phyloP scores from a whole-genome alignment of 2,888 invertebrate genomes.

The Acanthacorydalis orientalis region DNA sequence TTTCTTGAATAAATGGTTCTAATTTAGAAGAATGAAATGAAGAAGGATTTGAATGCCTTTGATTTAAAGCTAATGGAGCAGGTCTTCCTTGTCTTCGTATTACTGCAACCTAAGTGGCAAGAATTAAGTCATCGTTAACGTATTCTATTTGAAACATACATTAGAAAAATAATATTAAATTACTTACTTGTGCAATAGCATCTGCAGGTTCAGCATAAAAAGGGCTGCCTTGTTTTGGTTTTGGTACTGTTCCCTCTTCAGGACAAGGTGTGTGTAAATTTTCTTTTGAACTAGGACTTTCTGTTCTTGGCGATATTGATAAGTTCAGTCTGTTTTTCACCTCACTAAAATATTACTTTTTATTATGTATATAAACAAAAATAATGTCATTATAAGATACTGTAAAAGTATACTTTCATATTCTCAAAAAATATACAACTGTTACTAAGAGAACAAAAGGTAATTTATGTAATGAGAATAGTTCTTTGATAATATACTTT shows the following conservation, averaged over 20 bases:
- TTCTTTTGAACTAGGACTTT: background rate
- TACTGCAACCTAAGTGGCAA: background rate
- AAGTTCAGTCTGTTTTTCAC: background rate
- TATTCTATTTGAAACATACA: background rate
- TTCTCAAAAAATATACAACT: no score
- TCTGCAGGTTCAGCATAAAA: conserved; percentile 85
- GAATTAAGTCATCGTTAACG: background rate
- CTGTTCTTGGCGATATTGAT: background rate
- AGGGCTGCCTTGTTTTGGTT: conserved; percentile 59
- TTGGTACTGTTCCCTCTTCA: conserved; percentile 6
- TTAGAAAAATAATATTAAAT: background rate
- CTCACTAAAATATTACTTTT: conserved; percentile 2
- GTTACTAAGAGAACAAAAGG: no score
- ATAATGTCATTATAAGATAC: no score
- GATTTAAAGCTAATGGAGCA: conserved; percentile 10
- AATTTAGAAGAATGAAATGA: conserved; percentile 18
- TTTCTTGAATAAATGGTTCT: conserved; percentile 1
- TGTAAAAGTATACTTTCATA: no score
- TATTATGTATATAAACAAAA: no score
- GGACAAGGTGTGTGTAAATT: background rate
- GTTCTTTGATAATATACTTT: no score
- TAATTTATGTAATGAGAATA: no score
- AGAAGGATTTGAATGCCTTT: conserved; percentile 31
- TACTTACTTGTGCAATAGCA: conserved; percentile 43
- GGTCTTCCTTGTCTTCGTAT: conserved; percentile 1